Evolutionary conservation across 2,113 vertebrate genomes (phyloP), one percentile per base, ranked within the genome.

Genomic region (Psephotus haematonotus): DNA sequence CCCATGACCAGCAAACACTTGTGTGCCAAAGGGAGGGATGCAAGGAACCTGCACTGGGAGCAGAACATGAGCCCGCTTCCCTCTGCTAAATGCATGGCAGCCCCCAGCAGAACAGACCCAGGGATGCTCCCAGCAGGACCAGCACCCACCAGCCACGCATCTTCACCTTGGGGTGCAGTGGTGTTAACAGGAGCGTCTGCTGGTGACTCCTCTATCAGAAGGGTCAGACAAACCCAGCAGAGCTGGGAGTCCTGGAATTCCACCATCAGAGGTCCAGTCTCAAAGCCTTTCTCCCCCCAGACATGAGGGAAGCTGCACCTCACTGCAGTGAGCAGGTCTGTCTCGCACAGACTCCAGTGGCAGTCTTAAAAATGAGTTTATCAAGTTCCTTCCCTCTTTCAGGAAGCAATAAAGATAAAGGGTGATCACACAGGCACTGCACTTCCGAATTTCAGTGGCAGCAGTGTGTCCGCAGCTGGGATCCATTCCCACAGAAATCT

Each of bases 1-100:
- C 0, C 0, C 1, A 7, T 4, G 41, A 46, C 22, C 65, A 13
- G 22, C 0, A 33, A 20, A 65, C 13, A 1, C 17, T 49, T 1
- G 0, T 7, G 23, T 18, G 59, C 72, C 44, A 6, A 17, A 33
- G 10, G 29, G 35, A 47, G 41, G 31, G 53, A 5, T 0, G 3
- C 5, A 3, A 39, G 47, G 29, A 44, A 7, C 7, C 33, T 64
- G 62, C 18, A 7, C 53, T 0, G 1, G 59, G 53, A 25, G 17
- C 10, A 55, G 78, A 27, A 24, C 31, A 4, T 0, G 4, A 13
- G 2, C 15, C 13, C 1, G 0, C 25, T 31, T 18, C 4, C 8
- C 47, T 25, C 41, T 79, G 55, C 27, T 18, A 35, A 49, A 60
- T 6, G 5, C 47, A 37, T 0, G 2, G n/a, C 49, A 72, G 28